Evolutionary conservation across 2,113 vertebrate genomes (phyloP), one percentile per base, ranked within the genome.

Genomic region (Climacteris rufus): DNA sequence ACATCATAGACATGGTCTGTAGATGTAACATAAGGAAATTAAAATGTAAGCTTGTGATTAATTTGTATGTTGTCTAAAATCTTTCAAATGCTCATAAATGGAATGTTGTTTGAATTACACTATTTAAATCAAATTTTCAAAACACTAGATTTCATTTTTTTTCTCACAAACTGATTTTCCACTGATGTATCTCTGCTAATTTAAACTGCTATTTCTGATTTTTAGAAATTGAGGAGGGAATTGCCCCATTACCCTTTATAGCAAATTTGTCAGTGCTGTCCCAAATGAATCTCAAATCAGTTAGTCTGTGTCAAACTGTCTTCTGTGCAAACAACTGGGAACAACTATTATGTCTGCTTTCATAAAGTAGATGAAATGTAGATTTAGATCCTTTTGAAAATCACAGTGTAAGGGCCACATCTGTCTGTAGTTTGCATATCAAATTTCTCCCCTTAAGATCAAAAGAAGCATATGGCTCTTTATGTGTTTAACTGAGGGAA

Each of bases 381-480:
- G 70, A 66, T 52, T 85, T 69, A 70, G 66, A 72, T 76, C 31
- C 17, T 63, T 91, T 91, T 93, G 82, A 91, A 96, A 91, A 74
- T 53, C 47, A 35, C 28, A 56, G 14, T 69, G 13, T 79, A 87
- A 74, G 45, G 39, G 17, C 57, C 66, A 63, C 57, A 91, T 80
- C 59, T 90, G 78, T 49, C 66, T 90, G 74, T 76, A 80, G 75
- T 77, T 90, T 80, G 60, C 79, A 64, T 91, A 91, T 74, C 47
- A 52, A 88, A 83, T 90, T 87, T 69, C 52, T 83, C 47, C 35
- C 16, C 24, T 37, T 0, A 2, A 37, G 66, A 97, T 96, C 91
- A 96, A 93, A 96, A 85, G 78, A 50, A 83, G 28, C 77, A 78
- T 79, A 71, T 96, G 77, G 44, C 35, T 52, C 94, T 96, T 91